Conservation (phyloP, 2,797 vertebrate genomes). For the Sparidentex hasta region DNA sequence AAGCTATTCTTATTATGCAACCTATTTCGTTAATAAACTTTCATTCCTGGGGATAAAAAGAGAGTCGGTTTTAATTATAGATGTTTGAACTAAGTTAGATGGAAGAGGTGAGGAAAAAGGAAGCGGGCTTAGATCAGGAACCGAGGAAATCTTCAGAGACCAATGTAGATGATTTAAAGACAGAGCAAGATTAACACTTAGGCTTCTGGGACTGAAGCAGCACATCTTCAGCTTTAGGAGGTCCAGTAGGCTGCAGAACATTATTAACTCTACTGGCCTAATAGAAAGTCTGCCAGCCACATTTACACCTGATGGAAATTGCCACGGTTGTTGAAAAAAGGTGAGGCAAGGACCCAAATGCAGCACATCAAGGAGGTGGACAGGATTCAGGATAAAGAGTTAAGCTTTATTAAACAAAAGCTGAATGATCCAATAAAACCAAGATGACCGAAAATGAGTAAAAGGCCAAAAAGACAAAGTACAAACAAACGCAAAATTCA, state of each 20-base stretch:
- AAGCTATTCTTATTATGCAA: background rate
- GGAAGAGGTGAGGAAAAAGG: slow-evolving; percentile 5
- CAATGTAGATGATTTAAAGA: slow-evolving; percentile 36
- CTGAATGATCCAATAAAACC: too few species aligned
- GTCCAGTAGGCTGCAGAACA: slow-evolving; percentile 32
- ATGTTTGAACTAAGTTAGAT: background rate
- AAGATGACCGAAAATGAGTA: too few species aligned
- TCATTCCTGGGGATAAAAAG: background rate
- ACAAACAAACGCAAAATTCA: too few species aligned
- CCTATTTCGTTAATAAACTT: background rate
- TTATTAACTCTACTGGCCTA: slow-evolving; percentile 50
- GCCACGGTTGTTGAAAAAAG: too few species aligned
- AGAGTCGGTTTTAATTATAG: slow-evolving; percentile 1
- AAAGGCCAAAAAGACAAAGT: too few species aligned
- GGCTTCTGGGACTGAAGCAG: slow-evolving; percentile 21
- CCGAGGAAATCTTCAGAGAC: slow-evolving; percentile 32
- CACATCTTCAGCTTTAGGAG: slow-evolving; percentile 6
- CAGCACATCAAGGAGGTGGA: too few species aligned
- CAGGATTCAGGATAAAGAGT: too few species aligned
- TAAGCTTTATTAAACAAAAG: too few species aligned
- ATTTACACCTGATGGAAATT: slow-evolving; percentile 27
- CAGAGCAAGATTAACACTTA: slow-evolving; percentile 25
- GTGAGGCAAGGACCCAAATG: too few species aligned
- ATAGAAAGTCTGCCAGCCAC: background rate
- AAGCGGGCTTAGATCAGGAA: slow-evolving; percentile 21